Conservation (phyloP, 2,113 vertebrate genomes). For the Cepphus grylle region DNA sequence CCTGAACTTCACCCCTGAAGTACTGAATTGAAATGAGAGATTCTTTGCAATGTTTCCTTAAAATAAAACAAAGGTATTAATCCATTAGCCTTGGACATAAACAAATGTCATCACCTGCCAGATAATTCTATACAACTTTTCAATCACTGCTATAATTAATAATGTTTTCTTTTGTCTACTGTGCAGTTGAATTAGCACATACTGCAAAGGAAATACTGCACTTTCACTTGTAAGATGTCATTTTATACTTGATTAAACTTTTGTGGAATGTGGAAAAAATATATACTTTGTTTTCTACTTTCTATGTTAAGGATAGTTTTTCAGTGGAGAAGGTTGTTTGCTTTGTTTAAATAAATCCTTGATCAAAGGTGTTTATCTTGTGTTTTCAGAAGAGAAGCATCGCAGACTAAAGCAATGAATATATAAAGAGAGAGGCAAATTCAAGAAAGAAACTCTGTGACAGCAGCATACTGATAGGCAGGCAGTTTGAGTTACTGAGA, state of each 20-base stretch:
- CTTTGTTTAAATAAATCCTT: background rate
- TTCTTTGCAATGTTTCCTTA: background rate
- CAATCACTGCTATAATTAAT: background rate
- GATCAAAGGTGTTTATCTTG: background rate
- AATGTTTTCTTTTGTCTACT: background rate
- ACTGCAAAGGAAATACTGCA: background rate
- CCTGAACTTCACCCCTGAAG: background rate
- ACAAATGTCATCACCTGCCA: background rate
- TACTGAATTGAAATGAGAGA: background rate
- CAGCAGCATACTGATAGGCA: background rate
- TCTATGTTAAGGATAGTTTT: background rate
- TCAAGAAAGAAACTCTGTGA: background rate
- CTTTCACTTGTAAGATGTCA: background rate
- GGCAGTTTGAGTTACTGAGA: background rate
- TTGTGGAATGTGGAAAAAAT: background rate
- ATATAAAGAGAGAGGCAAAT: background rate
- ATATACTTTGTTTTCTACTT: background rate
- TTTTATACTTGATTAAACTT: background rate
- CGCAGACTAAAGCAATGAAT: background rate
- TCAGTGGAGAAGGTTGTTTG: background rate
- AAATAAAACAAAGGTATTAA: background rate
- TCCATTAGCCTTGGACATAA: background rate
- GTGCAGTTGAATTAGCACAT: background rate
- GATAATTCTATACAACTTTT: background rate
- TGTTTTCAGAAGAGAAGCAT: background rate